Base-by-base conservation (phyloP, 2,797 vertebrate species). In the Eulemur mongoz region DNA sequence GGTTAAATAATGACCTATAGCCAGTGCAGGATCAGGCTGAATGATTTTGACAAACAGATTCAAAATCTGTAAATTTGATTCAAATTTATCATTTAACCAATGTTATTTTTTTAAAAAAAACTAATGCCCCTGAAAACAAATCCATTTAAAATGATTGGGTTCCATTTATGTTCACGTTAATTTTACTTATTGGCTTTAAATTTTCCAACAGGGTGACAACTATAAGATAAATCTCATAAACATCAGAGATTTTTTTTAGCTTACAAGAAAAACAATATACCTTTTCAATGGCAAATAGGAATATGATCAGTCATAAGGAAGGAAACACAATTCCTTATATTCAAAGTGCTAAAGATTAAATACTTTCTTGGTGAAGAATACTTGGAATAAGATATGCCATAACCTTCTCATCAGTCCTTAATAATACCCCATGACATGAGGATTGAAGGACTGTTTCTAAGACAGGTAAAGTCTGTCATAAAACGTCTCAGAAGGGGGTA, bases 381-480 rank as follows among this genome's bases (percentile, higher is more conserved):
- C 61, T 78, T 91, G 17, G 4, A 83, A 22, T 91, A 89, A 76
- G 38, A 22, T 27, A 35, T 1, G 0, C 9, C 5, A 48, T 73
- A 20, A 69, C 80, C 61, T 13, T 27, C 22, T 81, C 14, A 59
- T 89, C 79, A 90, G 40, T 69, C 57, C 54, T 91, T 86, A 76
- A 81, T 54, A 78, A n/a, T 52, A 23, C n/a, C 48, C 30, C 63
- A 75, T 81, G 75, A 32, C 40, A 82, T 83, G 63, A 94, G 18
- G 1, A 94, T 95, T 93, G 45, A 67, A 97, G 61, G 67, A 93
- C 72, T 83, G 0, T 93, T 76, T 35, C 23, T 84, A 90, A 54
- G 67, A 86, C 95, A 98, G 93, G 94, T 92, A 95, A 96, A 75
- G 76, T 95, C 35, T 59, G 11, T 91, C 91, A 76, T 30, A 98